Base-by-base conservation (phyloP, 2,888 invertebrate species). In the Eilema griseolum region DNA sequence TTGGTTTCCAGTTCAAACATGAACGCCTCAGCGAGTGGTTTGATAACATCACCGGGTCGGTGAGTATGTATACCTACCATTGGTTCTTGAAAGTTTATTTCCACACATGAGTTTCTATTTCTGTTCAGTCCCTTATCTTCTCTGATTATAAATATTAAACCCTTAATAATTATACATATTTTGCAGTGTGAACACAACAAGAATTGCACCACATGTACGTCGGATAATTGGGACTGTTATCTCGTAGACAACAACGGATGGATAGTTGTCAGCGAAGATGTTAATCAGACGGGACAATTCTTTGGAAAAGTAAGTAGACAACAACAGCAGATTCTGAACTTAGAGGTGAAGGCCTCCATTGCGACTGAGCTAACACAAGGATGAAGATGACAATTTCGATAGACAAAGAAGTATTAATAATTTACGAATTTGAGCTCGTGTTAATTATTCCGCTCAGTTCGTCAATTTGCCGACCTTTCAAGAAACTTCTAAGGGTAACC, bases 221-320 rank as follows among this genome's bases (percentile, higher is more conserved):
- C 97, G 2, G 96, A 96, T 61, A 96, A 96, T 71, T 96, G 97
- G 88, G 97, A 97, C 74, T 99, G 99, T 85, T 99, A 97, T 86
- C 95, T 99, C 59, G 93, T 99, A 57, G 99, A 99, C 89, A 98
- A 98, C 89, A 98, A 98, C 86, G 99, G 98, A 4, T 99, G 97
- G 94, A 96, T 99, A 24, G 92, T 98, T 2, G 96, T 97, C n/a
- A 97, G 98, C 23, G 97, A 98, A 84, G 96, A 97, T 69, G 91
- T 95, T 0, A 95, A 84, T 56, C 96, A 98, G 73, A 98, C 98
- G 0, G 99, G 99, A 3, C 96, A 96, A 85, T 99, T 99, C 90
- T 98, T 99, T 86, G 99, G 99, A 1, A 97, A 97, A 88, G 96
- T 98, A 62, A 77, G 82, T 24, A 26, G 12, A 20, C n/a, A 20